Conservation (phyloP, 2,888 invertebrate genomes). For the Altica lythri region DNA sequence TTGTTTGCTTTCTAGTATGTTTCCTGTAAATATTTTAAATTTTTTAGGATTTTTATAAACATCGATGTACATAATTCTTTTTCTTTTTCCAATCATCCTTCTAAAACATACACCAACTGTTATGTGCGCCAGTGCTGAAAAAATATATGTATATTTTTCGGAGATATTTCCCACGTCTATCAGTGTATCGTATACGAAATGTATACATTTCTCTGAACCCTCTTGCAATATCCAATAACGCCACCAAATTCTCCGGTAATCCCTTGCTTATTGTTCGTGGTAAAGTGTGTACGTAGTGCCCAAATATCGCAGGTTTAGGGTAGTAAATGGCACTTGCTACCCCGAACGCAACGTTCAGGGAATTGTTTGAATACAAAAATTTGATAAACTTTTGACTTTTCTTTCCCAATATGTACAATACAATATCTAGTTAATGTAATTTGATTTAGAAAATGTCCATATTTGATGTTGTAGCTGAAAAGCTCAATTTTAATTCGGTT, state of each 20-base stretch:
- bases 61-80: no score
- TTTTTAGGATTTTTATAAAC: no score
- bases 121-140: conserved; percentile 12
- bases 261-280: conserved; percentile 47
- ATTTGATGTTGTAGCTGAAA: no score
- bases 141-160: conserved; percentile 21
- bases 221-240: conserved; percentile 48
- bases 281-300: conserved; percentile 35
- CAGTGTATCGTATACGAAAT: conserved; percentile 31
- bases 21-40: no score
- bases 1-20: no score
- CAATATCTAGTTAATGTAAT: conserved; percentile 6
- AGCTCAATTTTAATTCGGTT: no score
- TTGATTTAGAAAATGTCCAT: not conserved
- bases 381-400: no score
- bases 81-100: no score
- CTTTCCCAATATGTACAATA: no score
- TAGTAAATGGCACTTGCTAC: conserved; percentile 23
- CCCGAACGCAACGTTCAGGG: conserved; percentile 12
- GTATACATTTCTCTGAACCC: conserved; percentile 41
- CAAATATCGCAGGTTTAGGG: conserved; percentile 35
- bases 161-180: conserved; percentile 41
- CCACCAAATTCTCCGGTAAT: conserved; percentile 46
- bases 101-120: no score
- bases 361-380: conserved; percentile 5